Evolutionary conservation across 1,140 invertebrate genomes (phyloP), one percentile per base, ranked within the genome.

Genomic region (Radopholus similis): DNA sequence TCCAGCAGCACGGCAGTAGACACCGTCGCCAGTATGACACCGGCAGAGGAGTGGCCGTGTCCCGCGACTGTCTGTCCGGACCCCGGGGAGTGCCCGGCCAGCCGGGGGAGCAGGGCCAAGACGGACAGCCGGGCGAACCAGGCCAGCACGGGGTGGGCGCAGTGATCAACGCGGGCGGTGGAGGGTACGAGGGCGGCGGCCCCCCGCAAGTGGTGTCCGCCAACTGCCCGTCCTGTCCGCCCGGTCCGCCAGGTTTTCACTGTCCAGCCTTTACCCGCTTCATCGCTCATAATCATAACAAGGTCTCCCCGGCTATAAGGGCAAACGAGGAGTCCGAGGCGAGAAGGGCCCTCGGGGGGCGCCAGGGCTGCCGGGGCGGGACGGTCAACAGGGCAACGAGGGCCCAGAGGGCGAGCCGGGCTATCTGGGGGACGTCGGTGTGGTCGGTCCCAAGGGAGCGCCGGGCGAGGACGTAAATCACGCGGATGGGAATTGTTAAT

Each of bases 21-120:
- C 3, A 56, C 30, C 68, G 58, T 11, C 63, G 66, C 8, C 66
- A 68, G 65, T 68, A 59, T 68, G n/a, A n/a, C n/a, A n/a, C n/a
- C n/a, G n/a, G n/a, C n/a, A n/a, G 42, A 28, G 28, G 40, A 58
- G 8, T 26, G 35, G n/a, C n/a, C 13, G 23, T 58, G 35, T 44
- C 23, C 34, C 2, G 26, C 40, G 15, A 60, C 37, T 47, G 21
- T 44, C 2, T 64, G 64, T 44, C 64, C 64, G 54, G 62, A 59
- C 62, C 62, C 15, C 34, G 59, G 26, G 64, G 64, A 9, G 13
- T 30, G 2, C 11, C 51, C 23, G 64, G 64, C 18, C 32, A 32
- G 4, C 62, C 62, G n/a, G 67, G 67, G 4, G 65, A 69, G 53
- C 49, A 44, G 30, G 67, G 58, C 40, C 40, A 44, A 47, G 58